Evolutionary conservation across 2,797 vertebrate species (phyloP), one percentile per base, ranked within the genome.

Genomic region (Sarcoramphus papa): DNA sequence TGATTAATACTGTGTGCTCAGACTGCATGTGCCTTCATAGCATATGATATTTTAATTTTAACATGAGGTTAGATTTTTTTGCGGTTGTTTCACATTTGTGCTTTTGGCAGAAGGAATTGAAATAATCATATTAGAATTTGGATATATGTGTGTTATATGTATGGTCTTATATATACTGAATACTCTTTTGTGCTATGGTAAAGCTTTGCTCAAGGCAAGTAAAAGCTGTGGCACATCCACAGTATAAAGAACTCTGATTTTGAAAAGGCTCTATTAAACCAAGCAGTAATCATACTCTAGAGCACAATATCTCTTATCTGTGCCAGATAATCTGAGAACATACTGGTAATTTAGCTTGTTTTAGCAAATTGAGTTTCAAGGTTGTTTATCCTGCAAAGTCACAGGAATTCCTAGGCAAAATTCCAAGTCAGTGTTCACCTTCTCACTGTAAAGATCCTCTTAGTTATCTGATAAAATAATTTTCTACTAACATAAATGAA

Each of bases 341-440:
- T 79, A 33, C 14, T 64, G 53, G 33, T 80, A 75, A 94, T 83
- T 85, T 65, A 80, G 14, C 70, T 77, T 78, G 4, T 70, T 94
- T 92, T 64, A 91, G 40, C 40, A 88, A 91, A 80, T 13, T 80
- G 82, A 85, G 28, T 88, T 91, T 88, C 53, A 75, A 88, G 45
- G 59, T 76, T 81, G 48, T 73, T 90, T 80, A 65, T 75, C 35
- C 35, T 69, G 35, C 1, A 1, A 95, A 80, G 73, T 67, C 86
- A 11, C 33, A 45, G 41, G 60, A 93, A 91, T 93, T 83, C 22
- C 31, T 88, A 87, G 88, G 75, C 78, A 95, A 90, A 94, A 84
- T 77, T 92, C 50, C 86, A 91, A 85, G 81, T 65, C 60, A 50
- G 22, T 19, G 8, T 75, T 93, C 19, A 31, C 35, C 63, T 85